Conservation (phyloP, 2,113 vertebrate genomes). For the Ageneiosus marmoratus region DNA sequence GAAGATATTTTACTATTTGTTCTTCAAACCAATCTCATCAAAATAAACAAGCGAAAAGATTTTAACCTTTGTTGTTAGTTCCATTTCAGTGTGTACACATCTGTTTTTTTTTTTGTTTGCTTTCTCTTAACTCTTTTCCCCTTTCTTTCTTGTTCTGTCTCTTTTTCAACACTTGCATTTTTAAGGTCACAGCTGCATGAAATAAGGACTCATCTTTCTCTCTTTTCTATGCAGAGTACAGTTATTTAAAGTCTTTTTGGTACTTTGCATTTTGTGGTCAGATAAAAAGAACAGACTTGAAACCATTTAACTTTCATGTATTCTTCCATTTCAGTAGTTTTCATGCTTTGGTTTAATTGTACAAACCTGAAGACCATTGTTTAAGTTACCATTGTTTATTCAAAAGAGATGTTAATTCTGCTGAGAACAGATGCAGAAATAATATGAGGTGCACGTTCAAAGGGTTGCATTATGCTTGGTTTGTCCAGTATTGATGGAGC, state of each 20-base stretch:
- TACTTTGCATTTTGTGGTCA: slow-evolving; percentile 54
- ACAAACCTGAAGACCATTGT: slow-evolving; percentile 76
- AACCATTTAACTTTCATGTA: slow-evolving; percentile 37
- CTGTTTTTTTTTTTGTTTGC: slow-evolving; percentile 78
- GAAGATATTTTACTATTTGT: slow-evolving; percentile 81
- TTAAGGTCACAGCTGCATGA: slow-evolving; percentile 80
- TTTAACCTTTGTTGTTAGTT: slow-evolving; percentile 78
- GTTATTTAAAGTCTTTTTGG: slow-evolving; percentile 54
- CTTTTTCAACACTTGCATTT: slow-evolving; percentile 55
- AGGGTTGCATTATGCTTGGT: slow-evolving; percentile 75
- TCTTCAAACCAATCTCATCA: slow-evolving; percentile 74
- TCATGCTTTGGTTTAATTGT: slow-evolving; percentile 73
- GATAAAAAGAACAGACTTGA: slow-evolving; percentile 37
- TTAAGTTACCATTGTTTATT: slow-evolving; percentile 48
- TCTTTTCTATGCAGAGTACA: slow-evolving; percentile 46
- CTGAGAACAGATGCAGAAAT: slow-evolving; percentile 70
- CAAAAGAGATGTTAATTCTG: slow-evolving; percentile 72
- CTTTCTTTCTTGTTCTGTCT: slow-evolving; percentile 47
- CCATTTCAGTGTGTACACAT: slow-evolving; percentile 87
- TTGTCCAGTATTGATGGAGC: slow-evolving; percentile 81
- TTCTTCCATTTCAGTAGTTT: slow-evolving; percentile 69
- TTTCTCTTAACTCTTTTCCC: slow-evolving; percentile 68
- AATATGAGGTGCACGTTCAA: slow-evolving; percentile 59
- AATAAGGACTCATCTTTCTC: slow-evolving; percentile 75
- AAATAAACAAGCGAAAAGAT: slow-evolving; percentile 63